Percentiles rank a stretch among this genome's conserved stretches.
Conservation (phyloP, 1,140 invertebrate genomes). For the Harpegnathos saltator region DNA sequence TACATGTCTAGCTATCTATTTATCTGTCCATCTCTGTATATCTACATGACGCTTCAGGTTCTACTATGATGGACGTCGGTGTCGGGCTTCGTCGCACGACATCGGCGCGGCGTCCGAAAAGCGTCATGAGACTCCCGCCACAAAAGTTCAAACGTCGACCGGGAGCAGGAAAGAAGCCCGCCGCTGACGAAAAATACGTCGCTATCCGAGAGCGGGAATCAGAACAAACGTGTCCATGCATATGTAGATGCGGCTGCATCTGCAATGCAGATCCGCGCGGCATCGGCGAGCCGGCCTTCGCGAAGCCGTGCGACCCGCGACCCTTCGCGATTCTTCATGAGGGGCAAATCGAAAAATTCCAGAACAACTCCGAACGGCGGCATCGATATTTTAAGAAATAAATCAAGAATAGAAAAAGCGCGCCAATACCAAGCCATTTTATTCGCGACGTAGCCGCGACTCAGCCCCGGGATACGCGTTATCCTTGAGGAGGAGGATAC, state of each 20-base stretch:
- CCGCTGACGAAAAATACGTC: slow-evolving; percentile 40
- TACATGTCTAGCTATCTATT: no score
- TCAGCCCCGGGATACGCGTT: no score
- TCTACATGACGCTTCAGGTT: background rate
- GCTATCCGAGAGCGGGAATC: slow-evolving; percentile 64
- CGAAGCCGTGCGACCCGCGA: slow-evolving; percentile 19
- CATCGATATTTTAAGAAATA: background rate
- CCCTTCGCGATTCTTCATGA: slow-evolving; percentile 25
- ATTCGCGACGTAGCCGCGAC: no score
- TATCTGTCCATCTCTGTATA: no score
- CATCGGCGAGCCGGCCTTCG: slow-evolving; percentile 47
- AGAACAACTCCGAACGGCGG: background rate
- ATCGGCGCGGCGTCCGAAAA: background rate
- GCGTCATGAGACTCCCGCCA: slow-evolving; percentile 11
- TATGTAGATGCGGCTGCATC: slow-evolving; percentile 70
- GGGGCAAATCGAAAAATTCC: slow-evolving; percentile 25
- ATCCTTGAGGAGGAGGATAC: no score
- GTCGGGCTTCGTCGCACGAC: background rate
- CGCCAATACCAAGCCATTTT: no score
- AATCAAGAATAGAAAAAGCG: background rate
- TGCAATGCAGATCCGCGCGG: slow-evolving; percentile 72
- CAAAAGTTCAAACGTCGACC: slow-evolving; percentile 30
- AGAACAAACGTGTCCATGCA: slow-evolving; percentile 70
- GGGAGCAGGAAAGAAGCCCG: background rate
- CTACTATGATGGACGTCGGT: background rate